Percentiles rank a stretch among this genome's conserved stretches.
Conservation (phyloP, 2,113 vertebrate species). For the Lanius collurio region DNA sequence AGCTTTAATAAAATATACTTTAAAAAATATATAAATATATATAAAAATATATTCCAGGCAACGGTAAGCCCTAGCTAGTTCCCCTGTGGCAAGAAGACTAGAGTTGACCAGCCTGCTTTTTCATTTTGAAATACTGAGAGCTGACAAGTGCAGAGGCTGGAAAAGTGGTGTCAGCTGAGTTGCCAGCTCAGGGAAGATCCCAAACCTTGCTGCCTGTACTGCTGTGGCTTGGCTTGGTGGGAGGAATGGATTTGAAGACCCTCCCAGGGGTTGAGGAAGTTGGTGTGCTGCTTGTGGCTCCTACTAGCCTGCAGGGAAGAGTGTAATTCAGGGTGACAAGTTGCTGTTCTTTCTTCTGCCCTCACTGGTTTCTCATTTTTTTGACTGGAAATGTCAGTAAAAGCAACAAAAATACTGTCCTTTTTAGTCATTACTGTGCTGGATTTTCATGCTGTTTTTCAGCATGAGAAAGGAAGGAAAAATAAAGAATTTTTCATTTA, state of each 20-base stretch:
- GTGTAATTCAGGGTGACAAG: not conserved
- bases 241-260: not conserved
- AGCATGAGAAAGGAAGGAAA: not conserved
- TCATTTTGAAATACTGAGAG: not conserved
- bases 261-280: not conserved
- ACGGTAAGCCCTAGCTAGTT: not conserved
- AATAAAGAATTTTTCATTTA: not conserved
- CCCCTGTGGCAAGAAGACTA: not conserved
- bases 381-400: not conserved
- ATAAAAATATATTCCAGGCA: not conserved
- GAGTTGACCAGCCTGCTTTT: not conserved
- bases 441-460: not conserved
- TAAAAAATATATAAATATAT: not conserved
- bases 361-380: not conserved
- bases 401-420: not conserved
- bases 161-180: not conserved
- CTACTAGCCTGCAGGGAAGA: not conserved
- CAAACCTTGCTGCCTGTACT: not conserved
- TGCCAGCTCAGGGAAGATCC: not conserved
- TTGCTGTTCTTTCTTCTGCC: not conserved
- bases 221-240: not conserved
- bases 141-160: not conserved
- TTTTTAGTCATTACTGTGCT: not conserved
- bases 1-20: slow-evolving; percentile 34
- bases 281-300: not conserved